Conservation (phyloP, 2,888 invertebrate species). For the Crematogaster levior region DNA sequence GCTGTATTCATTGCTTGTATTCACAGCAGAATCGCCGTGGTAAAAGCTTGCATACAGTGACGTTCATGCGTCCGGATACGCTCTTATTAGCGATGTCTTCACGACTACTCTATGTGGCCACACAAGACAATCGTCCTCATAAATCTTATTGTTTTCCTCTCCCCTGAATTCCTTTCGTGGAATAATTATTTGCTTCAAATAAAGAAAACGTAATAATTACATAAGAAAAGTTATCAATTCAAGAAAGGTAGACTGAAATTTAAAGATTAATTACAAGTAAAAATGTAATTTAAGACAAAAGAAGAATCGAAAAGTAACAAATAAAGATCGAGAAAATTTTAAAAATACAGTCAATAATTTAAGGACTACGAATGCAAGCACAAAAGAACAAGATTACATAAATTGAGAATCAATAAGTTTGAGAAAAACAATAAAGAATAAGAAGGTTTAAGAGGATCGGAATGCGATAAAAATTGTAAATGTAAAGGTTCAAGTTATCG, state of each 20-base stretch:
- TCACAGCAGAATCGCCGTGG: conserved; percentile 44
- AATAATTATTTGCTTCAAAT: background rate
- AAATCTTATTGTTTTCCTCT: conserved; percentile 1
- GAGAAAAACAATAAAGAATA: background rate
- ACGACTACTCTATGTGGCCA: background rate
- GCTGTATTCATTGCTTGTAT: conserved; percentile 57
- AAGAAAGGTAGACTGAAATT: background rate
- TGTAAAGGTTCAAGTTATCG: background rate
- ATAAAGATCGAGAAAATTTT: background rate
- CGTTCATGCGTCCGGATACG: conserved; percentile 1
- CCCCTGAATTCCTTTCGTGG: background rate
- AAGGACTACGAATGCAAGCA: background rate
- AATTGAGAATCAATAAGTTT: background rate
- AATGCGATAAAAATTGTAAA: background rate
- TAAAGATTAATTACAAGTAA: background rate
- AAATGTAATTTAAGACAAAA: background rate
- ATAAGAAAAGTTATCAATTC: background rate
- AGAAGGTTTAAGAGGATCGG: background rate
- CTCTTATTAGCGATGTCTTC: conserved; percentile 47
- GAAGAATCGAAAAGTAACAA: background rate
- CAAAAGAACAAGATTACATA: background rate
- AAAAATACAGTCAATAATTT: background rate
- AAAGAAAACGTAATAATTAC: background rate
- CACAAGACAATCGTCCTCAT: background rate
- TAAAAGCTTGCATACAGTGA: conserved; percentile 40